Percentiles rank a stretch among this genome's conserved stretches.
These are phyloP conservation scores for Podocnemis expansa DNA, from an alignment of 2,113 vertebrate species.

Conservation along the genomic window DNA sequence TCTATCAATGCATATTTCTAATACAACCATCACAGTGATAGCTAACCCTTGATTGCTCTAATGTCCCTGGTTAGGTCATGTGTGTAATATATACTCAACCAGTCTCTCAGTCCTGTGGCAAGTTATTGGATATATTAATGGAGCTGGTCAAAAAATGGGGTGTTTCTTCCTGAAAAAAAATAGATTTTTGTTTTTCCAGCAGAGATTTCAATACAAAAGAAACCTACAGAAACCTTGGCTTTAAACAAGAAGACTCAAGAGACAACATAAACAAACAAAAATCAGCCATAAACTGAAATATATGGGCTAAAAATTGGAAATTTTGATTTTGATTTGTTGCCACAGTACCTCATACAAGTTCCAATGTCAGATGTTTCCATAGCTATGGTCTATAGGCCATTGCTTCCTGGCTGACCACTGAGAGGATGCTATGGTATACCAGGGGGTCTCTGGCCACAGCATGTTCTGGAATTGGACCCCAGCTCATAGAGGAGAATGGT, in stretches of 20 bases:
- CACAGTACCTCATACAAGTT: background rate
- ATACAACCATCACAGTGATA: background rate
- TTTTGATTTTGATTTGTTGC: background rate
- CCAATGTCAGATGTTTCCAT: background rate
- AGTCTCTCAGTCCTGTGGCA: background rate
- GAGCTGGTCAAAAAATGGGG: background rate
- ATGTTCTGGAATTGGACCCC: background rate
- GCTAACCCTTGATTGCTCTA: background rate
- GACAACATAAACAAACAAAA: background rate
- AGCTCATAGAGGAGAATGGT: background rate
- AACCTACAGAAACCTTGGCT: background rate
- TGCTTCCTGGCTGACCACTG: background rate
- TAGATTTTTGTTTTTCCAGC: background rate
- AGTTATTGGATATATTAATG: background rate
- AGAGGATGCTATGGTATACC: background rate
- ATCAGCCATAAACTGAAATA: background rate
- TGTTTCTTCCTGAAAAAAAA: background rate
- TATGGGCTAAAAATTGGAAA: background rate
- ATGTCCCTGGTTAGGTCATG: background rate
- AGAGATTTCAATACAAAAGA: background rate
- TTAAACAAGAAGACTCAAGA: background rate
- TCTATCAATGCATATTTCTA: background rate
- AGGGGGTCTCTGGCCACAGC: background rate
- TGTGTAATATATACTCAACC: background rate
- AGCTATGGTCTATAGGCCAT: background rate